Conservation (phyloP, 2,113 vertebrate genomes). For the Saguinus midas region DNA sequence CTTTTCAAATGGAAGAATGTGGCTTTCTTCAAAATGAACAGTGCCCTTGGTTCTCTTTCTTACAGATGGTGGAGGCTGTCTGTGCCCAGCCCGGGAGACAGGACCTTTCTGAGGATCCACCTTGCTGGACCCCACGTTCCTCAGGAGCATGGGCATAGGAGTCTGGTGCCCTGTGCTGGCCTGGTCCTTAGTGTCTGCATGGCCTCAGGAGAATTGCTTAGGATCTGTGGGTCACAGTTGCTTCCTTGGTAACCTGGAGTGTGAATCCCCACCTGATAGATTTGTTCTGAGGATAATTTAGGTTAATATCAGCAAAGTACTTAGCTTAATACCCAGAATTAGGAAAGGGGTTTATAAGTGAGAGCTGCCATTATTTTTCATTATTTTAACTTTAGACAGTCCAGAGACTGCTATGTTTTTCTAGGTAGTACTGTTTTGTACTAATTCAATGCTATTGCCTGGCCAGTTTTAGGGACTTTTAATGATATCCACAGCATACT, state of each 20-base stretch:
- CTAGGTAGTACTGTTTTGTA: background rate
- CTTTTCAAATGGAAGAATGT: background rate
- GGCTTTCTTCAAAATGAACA: background rate
- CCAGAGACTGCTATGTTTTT: background rate
- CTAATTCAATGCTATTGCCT: background rate
- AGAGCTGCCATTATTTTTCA: background rate
- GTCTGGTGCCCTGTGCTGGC: background rate
- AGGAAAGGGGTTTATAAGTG: background rate
- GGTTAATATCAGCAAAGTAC: background rate
- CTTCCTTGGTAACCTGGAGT: background rate
- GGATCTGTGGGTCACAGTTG: background rate
- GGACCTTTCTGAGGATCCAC: rapidly evolving
- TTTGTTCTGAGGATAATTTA: background rate
- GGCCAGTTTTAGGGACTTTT: background rate
- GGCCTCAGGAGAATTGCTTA: background rate
- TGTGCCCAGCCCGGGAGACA: background rate
- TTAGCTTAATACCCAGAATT: background rate
- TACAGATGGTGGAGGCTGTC: too few relatives aligned
- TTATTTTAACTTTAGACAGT: background rate
- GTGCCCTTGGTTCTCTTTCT: background rate
- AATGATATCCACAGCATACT: too few relatives aligned
- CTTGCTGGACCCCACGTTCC: rapidly evolving
- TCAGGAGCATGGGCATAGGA: rapidly evolving
- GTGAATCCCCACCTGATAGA: background rate
- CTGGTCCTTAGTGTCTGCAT: background rate